Conservation (phyloP, 2,113 vertebrate genomes). For the Pyxicephalus adspersus region DNA sequence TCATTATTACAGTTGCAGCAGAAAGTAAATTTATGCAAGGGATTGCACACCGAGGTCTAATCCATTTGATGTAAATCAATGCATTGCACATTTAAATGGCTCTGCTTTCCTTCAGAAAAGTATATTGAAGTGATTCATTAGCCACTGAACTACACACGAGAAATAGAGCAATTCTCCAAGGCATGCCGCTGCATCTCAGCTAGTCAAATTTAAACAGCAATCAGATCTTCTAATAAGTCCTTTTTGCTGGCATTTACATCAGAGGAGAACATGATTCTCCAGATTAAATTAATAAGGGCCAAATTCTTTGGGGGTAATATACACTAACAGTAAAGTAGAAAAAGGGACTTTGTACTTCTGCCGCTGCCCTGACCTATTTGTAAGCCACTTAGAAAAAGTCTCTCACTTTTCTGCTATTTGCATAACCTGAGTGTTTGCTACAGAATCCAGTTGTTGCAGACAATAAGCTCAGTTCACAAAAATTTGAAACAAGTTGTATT, state of each 20-base stretch:
- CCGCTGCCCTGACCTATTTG: constrained; percentile 1
- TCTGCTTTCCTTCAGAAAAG: constrained; percentile 75
- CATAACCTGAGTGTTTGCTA: too few species aligned
- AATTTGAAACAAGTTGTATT: too few species aligned
- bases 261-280: constrained; percentile 67
- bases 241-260: constrained; percentile 73
- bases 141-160: constrained; percentile 68
- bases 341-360: constrained; percentile 58
- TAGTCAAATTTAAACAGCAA: constrained; percentile 79
- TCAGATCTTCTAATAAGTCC: constrained; percentile 75
- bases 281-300: constrained; percentile 70
- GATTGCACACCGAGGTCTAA: constrained; percentile 71
- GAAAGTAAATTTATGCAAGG: constrained; percentile 72
- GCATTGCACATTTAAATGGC: constrained; percentile 72
- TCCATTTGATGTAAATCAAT: constrained; percentile 79
- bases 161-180: constrained; percentile 70
- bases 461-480: too few species aligned
- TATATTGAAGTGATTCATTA: constrained; percentile 76
- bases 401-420: neutral
- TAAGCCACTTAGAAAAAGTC: constrained; percentile 19
- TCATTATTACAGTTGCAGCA: constrained; percentile 65
- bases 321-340: constrained; percentile 56
- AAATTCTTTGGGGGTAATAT: constrained; percentile 70
- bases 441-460: too few species aligned
- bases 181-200: constrained; percentile 69